Evolutionary conservation across 2,888 invertebrate genomes (phyloP).

Genomic region (Drosophila mercatorum): DNA sequence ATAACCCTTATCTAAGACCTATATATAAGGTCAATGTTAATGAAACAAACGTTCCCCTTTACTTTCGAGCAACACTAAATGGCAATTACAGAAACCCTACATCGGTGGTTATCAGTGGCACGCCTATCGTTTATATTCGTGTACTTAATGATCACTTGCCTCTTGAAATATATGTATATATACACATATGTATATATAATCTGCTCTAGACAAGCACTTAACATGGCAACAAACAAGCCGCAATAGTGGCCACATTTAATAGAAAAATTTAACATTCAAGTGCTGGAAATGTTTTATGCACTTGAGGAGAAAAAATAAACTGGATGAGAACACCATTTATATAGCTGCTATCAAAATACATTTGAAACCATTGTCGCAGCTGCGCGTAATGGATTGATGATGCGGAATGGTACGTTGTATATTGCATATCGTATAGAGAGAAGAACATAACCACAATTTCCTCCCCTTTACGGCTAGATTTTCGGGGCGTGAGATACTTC

Average conservation of each 20-base stretch:
- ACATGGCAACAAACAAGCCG: slow-evolving; percentile 17
- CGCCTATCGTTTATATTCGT: neutral
- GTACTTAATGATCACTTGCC: slow-evolving; percentile 9
- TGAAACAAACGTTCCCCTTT: no score
- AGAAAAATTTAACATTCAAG: slow-evolving; percentile 21
- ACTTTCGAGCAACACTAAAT: neutral
- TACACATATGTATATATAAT: neutral
- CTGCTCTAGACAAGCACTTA: slow-evolving; percentile 25
- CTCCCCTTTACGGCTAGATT: slow-evolving; percentile 9
- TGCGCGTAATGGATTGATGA: slow-evolving; percentile 8
- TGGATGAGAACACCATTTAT: neutral
- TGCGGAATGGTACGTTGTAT: neutral
- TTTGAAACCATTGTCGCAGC: slow-evolving; percentile 12
- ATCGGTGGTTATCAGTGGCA: slow-evolving; percentile 5
- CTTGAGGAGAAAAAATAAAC: slow-evolving; percentile 10
- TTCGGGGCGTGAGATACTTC: slow-evolving; percentile 14
- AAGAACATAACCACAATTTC: slow-evolving; percentile 1
- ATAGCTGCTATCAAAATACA: slow-evolving; percentile 16
- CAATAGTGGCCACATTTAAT: slow-evolving; percentile 17
- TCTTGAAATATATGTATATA: neutral
- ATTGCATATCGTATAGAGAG: neutral
- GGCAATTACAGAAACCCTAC: neutral
- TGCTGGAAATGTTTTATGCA: slow-evolving; percentile 15
- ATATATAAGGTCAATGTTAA: slow-evolving; percentile 7
- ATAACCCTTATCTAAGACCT: neutral